Evolutionary conservation across 2,113 vertebrate genomes (phyloP), one percentile per base, ranked within the genome.

Genomic region (Cygnus atratus): DNA sequence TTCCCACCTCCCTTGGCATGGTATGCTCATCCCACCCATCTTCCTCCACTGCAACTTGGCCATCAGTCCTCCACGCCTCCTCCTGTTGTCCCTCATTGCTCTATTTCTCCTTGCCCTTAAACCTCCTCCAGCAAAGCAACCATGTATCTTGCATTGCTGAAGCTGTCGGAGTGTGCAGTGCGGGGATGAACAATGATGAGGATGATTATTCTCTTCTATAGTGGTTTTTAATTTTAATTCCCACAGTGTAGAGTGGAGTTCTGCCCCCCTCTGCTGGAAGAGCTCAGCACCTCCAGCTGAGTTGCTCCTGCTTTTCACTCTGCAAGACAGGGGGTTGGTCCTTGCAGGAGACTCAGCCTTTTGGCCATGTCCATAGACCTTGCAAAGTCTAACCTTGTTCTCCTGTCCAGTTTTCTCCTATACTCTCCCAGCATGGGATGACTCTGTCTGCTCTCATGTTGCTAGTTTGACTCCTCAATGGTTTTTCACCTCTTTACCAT

Each of bases 211-310:
- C 63, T 85, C 46, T 48, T 72, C 76, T 28, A 6, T 3, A 13
- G 6, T 0, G 5, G 81, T 41, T 61, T 52, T 62, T 7, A 52
- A 48, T 44, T 81, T 55, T 41, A 87, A 92, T 84, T 94, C 90
- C 92, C 88, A 72, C 37, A 3, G 29, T 1, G 9, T 48, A 68
- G 21, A 61, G 83, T 93, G 93, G 95, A 94, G 95, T 91, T 96
- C 78, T 97, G 77, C 84, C 95, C 95, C 95, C 93, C 95, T 96
- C 95, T 97, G 33, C 95, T 97, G 95, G 95, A 97, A 89, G 31
- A 95, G 86, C 87, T 91, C 87, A 92, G 91, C 77, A 91, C 74
- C 93, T 93, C 92, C 84, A 84, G 39, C 57, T 58, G 72, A 93
- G 83, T 21, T 84, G 29, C 39, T 90, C 66, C 46, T 77, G 37